These are phyloP conservation scores for Conus betulinus DNA, from an alignment of 1,140 invertebrate genomes.

Conservation along the genomic window DNA sequence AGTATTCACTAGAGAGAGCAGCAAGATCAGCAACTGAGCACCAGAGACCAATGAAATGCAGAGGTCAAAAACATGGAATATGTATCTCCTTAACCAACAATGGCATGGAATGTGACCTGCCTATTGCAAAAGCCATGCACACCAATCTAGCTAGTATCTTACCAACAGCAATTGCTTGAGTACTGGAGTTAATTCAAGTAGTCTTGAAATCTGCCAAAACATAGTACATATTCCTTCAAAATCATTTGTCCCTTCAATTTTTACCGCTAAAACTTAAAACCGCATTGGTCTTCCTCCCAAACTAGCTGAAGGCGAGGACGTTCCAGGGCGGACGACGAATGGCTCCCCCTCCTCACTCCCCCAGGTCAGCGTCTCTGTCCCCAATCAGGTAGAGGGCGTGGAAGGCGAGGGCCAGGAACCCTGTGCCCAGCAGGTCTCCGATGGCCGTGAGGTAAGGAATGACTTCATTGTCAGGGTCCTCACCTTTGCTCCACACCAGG, in stretches of 20 bases:
- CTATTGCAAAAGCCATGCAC: too few relatives aligned
- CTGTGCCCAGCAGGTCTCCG: slow-evolving; percentile 93
- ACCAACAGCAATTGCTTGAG: too few relatives aligned
- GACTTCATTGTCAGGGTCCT: slow-evolving; percentile 97
- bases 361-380: slow-evolving; percentile 79
- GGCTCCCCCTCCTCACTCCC: slow-evolving; percentile 57
- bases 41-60: too few relatives aligned
- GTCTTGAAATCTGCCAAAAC: too few relatives aligned
- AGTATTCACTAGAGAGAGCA: too few relatives aligned
- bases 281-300: neutral
- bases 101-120: too few relatives aligned
- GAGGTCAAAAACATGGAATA: too few relatives aligned
- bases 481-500: slow-evolving; percentile 89
- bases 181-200: too few relatives aligned
- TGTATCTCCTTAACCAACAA: too few relatives aligned
- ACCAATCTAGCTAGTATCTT: too few relatives aligned
- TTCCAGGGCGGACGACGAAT: neutral
- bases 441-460: slow-evolving; percentile 96
- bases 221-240: too few relatives aligned
- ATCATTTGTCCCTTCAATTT: neutral
- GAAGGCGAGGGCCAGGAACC: slow-evolving; percentile 91
- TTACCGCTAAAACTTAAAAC: neutral
- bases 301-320: neutral
- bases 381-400: slow-evolving; percentile 84
- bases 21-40: too few relatives aligned